A percentile compares a stretch with the other conserved stretches of the same genome.
These are phyloP conservation scores for Stictonetta naevosa DNA, from an alignment of 2,113 vertebrate genomes.

Conservation along the genomic window DNA sequence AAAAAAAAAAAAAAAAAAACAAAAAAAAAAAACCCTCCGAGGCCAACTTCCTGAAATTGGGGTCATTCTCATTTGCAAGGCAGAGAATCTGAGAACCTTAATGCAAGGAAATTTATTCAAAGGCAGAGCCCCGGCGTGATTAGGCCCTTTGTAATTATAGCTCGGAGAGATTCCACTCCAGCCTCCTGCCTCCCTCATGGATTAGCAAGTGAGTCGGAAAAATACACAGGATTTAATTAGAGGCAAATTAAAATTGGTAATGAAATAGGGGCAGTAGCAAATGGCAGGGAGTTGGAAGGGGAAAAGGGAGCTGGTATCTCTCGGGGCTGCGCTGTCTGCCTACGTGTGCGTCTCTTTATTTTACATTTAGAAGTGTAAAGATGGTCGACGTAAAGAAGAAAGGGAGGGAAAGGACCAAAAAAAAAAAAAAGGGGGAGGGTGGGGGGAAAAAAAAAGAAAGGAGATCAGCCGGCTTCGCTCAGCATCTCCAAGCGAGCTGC, in stretches of 20 bases:
- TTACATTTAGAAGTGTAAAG: slow-evolving; percentile 82
- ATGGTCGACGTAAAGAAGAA: slow-evolving; percentile 68
- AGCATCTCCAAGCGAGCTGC: neutral
- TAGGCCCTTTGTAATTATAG: slow-evolving; percentile 99
- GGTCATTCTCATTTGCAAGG: slow-evolving; percentile 99
- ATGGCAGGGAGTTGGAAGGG: slow-evolving; percentile 85
- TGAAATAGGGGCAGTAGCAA: slow-evolving; percentile 99
- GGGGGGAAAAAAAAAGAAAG: neutral
- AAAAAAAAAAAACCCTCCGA: slow-evolving; percentile 85
- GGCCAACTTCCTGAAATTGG: slow-evolving; percentile 98
- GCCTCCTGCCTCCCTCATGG: slow-evolving; percentile 96
- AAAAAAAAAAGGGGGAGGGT: neutral
- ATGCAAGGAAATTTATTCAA: slow-evolving; percentile 93
- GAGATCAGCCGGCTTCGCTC: neutral
- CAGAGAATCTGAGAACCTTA: slow-evolving; percentile 90
- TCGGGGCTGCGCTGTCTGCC: slow-evolving; percentile 75
- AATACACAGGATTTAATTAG: slow-evolving; percentile 99
- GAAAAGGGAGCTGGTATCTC: slow-evolving; percentile 78
- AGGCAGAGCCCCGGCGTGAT: slow-evolving; percentile 94
- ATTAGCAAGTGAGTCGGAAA: slow-evolving; percentile 97
- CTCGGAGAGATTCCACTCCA: slow-evolving; percentile 94
- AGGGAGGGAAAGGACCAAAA: slow-evolving; percentile 48
- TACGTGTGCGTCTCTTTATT: slow-evolving; percentile 77
- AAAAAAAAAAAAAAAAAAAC: slow-evolving; percentile 75
- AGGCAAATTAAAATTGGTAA: slow-evolving; percentile 99